A percentile compares a stretch with the other conserved stretches of the same genome.
Conservation (phyloP, 1,140 invertebrate species). For the Battus philenor region DNA sequence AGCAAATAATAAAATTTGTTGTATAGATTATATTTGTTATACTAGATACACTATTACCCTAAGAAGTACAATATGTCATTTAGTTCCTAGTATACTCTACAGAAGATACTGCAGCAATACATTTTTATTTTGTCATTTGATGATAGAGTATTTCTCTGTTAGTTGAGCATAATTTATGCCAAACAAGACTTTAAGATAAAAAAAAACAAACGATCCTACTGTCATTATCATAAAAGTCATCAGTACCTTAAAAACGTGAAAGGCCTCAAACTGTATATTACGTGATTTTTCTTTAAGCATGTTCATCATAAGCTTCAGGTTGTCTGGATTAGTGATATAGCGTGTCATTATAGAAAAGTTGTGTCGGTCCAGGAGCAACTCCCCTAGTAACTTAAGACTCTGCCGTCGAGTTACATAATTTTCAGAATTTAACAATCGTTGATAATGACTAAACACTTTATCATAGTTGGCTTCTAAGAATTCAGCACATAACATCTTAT, state of each 20-base stretch:
- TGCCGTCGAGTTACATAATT: slow-evolving; percentile 99
- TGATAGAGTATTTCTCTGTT: too few species aligned
- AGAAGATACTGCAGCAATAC: too few species aligned
- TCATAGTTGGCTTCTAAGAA: slow-evolving; percentile 99
- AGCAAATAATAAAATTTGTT: too few species aligned
- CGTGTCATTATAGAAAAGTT: slow-evolving; percentile 99
- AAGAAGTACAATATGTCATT: too few species aligned
- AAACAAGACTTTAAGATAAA: too few species aligned
- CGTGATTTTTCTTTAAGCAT: slow-evolving; percentile 99
- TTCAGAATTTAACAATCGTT: slow-evolving; percentile 97
- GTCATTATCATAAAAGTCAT: too few species aligned
- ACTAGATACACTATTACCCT: too few species aligned
- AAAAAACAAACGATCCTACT: too few species aligned
- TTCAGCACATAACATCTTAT: slow-evolving; percentile 98
- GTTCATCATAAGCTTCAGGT: slow-evolving; percentile 99
- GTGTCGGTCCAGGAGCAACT: slow-evolving; percentile 97
- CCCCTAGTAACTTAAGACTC: slow-evolving; percentile 97
- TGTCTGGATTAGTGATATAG: slow-evolving; percentile 99
- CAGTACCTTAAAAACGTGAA: slow-evolving; percentile 99
- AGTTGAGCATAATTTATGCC: too few species aligned
- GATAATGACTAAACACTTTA: slow-evolving; percentile 97
- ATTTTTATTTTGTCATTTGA: too few species aligned
- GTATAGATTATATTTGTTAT: too few species aligned
- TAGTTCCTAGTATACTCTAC: too few species aligned
- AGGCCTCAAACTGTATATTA: slow-evolving; percentile 99